Conservation (phyloP, 2,888 invertebrate genomes). For the Mellilla xanthometata region DNA sequence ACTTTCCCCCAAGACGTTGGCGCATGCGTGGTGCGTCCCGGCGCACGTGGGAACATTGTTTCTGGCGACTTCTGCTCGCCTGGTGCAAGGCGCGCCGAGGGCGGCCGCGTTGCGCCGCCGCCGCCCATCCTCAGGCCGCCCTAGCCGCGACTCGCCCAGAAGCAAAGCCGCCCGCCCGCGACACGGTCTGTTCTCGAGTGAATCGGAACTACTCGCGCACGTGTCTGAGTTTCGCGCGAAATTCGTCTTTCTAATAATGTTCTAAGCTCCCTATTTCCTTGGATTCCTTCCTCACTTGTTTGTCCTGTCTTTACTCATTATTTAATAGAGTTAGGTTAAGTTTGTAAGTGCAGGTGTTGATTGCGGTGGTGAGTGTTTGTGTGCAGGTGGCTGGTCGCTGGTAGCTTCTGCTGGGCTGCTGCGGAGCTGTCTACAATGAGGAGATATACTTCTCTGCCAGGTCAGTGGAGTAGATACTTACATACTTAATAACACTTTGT, state of each 20-base stretch:
- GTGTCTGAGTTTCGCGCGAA: slow-evolving; percentile 61
- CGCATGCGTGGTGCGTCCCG: slow-evolving; percentile 70
- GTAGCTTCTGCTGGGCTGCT: slow-evolving; percentile 54
- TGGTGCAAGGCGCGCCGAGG: slow-evolving; percentile 82
- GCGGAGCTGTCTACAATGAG: slow-evolving; percentile 50
- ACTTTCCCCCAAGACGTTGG: slow-evolving; percentile 55
- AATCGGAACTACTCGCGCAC: slow-evolving; percentile 53
- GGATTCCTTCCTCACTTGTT: slow-evolving; percentile 11
- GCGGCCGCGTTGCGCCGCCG: slow-evolving; percentile 76
- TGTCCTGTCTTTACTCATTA: slow-evolving; percentile 22
- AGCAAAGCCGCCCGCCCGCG: slow-evolving; percentile 65
- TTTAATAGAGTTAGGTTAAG: slow-evolving; percentile 35
- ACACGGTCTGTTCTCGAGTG: slow-evolving; percentile 64
- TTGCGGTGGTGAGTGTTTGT: slow-evolving; percentile 64
- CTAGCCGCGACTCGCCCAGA: slow-evolving; percentile 72
- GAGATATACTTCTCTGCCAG: slow-evolving; percentile 68
- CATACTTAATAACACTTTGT: no score
- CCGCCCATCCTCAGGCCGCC: slow-evolving; percentile 64
- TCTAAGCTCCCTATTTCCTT: slow-evolving; percentile 33
- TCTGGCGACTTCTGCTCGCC: slow-evolving; percentile 56
- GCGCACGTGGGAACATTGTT: slow-evolving; percentile 64
- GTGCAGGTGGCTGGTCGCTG: slow-evolving; percentile 58
- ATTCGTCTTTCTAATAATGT: slow-evolving; percentile 40
- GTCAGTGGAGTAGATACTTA: slow-evolving; percentile 49
- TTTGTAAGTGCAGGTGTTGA: slow-evolving; percentile 46